Evolutionary conservation across 1,140 invertebrate species (phyloP), one percentile per base, ranked within the genome.

Genomic region (Triops longicaudatus): DNA sequence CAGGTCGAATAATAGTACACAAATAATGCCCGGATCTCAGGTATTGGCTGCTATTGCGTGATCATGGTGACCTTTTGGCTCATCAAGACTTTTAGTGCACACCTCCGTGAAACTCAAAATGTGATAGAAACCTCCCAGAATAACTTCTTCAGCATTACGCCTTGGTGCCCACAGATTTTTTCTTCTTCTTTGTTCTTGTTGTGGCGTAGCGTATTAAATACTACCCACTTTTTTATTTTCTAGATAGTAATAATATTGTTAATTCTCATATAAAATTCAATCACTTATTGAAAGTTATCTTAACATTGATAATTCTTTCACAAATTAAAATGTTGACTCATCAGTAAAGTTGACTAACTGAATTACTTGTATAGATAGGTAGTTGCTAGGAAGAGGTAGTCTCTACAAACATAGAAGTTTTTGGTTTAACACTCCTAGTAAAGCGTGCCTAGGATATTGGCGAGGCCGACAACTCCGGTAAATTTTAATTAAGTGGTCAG

Each of bases 41-140:
- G 50, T 63, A 63, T n/a, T 63, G 50, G 50, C 50, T 63, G 50
- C 50, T 22, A 63, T 63, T 22, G 50, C 50, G 50, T 22, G 50
- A 63, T 63, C 50, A 10, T n/a, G 17, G 22, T 63, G 50, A 63
- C 14, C 50, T 63, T 63, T 63, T 9, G 17, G 17, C 50, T 63
- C 50, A 17, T 63, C 50, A 63, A 22, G 50, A 22, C 50, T 63
- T n/a, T 63, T 5, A 63, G 22, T 14, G 22, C 6, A 63, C 6
- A 3, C 50, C 14, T 22, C 50, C 50, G 17, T 17, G 50, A 22
- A 63, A 63, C 50, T 63, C 9, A 22, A 63, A 63, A 12, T n/a
- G 17, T 17, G 14, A 17, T 63, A 5, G 22, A 22, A 63, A n/a
- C 6, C 22, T 17, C 50, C 6, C 50, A 5, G 17, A 63, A 63